These are phyloP conservation scores for Cygnus olor DNA, from an alignment of 2,797 vertebrate genomes.

Conservation along the genomic window DNA sequence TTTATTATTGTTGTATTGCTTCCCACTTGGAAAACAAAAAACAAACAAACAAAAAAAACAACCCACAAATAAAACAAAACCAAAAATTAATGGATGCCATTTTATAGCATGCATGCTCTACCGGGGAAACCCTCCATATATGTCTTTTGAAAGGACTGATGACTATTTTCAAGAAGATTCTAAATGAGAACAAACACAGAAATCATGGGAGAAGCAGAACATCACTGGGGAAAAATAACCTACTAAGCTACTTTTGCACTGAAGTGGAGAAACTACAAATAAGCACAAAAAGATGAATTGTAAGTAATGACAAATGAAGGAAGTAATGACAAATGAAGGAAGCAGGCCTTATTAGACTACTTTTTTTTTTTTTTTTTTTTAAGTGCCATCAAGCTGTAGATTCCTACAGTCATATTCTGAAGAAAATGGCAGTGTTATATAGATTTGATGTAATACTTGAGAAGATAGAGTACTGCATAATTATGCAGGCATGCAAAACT, in stretches of 20 bases:
- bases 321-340: background rate
- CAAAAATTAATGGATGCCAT: slow-evolving; percentile 22
- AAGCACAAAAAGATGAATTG: background rate
- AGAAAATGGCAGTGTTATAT: background rate
- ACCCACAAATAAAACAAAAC: background rate
- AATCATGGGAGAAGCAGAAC: background rate
- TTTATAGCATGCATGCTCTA: background rate
- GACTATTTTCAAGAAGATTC: slow-evolving; percentile 10
- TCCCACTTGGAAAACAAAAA: background rate
- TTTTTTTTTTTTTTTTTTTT: background rate
- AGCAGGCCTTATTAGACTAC: background rate
- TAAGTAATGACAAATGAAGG: background rate
- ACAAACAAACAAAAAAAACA: too few relatives aligned
- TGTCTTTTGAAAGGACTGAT: background rate
- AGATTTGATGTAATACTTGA: background rate
- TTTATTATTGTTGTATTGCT: slow-evolving; percentile 8
- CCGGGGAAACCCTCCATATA: background rate
- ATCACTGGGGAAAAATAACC: background rate
- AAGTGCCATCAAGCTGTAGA: background rate
- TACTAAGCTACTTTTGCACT: background rate
- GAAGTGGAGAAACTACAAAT: background rate
- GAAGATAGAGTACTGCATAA: background rate
- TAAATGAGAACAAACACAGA: background rate
- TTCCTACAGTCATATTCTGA: background rate
- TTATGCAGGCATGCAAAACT: background rate